phyloP scores from a whole-genome alignment of 1,140 invertebrate species.

The Heliconius hermathena region DNA sequence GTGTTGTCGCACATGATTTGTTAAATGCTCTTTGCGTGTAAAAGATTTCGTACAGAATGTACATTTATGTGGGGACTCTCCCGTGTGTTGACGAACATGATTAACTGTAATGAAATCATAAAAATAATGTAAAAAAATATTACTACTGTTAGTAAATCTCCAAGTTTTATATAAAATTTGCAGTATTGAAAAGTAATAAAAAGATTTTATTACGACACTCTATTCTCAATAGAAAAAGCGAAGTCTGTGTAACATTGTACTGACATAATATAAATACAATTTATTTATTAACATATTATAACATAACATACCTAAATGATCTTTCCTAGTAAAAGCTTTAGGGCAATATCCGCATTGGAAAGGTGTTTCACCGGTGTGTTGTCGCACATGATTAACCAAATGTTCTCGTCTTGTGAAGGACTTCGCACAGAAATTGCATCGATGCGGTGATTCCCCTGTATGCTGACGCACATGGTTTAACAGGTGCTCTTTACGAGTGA shows the following conservation, averaged over 20 bases:
- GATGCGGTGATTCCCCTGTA: constrained; percentile 91
- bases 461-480: constrained; percentile 92
- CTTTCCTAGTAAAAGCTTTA: constrained; percentile 92
- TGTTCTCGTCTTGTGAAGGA: constrained; percentile 92
- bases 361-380: constrained; percentile 93
- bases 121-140: background rate
- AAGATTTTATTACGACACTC: too few species aligned
- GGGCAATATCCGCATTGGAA: constrained; percentile 92
- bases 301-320: constrained; percentile 85
- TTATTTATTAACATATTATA: background rate
- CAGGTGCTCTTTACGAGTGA: constrained; percentile 91
- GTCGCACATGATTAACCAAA: constrained; percentile 90
- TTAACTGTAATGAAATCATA: constrained; percentile 80
- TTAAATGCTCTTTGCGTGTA: constrained; percentile 86
- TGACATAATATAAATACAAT: too few species aligned
- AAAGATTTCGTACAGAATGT: constrained; percentile 91
- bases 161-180: too few species aligned
- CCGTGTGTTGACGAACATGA: constrained; percentile 91
- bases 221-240: too few species aligned
- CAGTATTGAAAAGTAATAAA: too few species aligned
- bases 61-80: constrained; percentile 91
- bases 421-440: constrained; percentile 91
- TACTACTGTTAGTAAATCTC: too few species aligned
- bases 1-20: constrained; percentile 92
- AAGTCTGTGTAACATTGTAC: too few species aligned